These are phyloP conservation scores for Eurytoma californica DNA, from an alignment of 2,888 invertebrate genomes.

Conservation along the genomic window DNA sequence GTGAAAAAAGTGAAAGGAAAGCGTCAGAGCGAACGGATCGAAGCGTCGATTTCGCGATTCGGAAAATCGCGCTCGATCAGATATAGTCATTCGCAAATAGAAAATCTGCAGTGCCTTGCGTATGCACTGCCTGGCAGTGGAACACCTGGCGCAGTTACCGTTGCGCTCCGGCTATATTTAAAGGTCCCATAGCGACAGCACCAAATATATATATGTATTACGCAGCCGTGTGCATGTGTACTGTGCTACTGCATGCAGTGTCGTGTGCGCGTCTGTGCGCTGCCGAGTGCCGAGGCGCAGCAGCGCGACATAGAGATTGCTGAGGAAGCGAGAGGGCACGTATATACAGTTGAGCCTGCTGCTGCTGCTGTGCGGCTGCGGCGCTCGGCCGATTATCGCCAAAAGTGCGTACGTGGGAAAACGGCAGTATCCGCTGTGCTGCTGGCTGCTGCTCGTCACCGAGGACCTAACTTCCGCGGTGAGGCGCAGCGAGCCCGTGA, in stretches of 20 bases:
- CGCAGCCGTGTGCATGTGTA: too few species aligned
- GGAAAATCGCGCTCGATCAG: neutral
- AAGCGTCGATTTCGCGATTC: conserved; percentile 15
- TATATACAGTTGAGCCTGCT: too few species aligned
- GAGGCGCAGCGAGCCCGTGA: neutral
- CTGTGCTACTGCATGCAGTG: too few species aligned
- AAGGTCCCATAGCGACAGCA: too few species aligned
- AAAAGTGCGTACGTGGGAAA: conserved; percentile 37
- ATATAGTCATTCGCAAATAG: too few species aligned
- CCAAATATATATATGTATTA: too few species aligned
- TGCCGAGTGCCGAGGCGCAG: too few species aligned
- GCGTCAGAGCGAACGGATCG: conserved; percentile 35
- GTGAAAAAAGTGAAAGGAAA: conserved; percentile 41
- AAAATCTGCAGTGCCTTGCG: neutral
- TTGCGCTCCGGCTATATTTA: too few species aligned
- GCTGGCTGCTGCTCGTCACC: conserved; percentile 2
- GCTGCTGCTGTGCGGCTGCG: neutral
- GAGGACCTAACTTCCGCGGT: conserved; percentile 8
- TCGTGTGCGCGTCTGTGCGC: too few species aligned
- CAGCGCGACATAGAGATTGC: too few species aligned
- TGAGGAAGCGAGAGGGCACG: neutral
- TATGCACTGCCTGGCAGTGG: too few species aligned
- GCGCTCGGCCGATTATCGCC: neutral
- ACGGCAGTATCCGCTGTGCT: neutral
- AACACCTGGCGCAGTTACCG: neutral